Evolutionary conservation across 2,113 vertebrate species (phyloP), one percentile per base, ranked within the genome.

Genomic region (Arothron firmamentum): DNA sequence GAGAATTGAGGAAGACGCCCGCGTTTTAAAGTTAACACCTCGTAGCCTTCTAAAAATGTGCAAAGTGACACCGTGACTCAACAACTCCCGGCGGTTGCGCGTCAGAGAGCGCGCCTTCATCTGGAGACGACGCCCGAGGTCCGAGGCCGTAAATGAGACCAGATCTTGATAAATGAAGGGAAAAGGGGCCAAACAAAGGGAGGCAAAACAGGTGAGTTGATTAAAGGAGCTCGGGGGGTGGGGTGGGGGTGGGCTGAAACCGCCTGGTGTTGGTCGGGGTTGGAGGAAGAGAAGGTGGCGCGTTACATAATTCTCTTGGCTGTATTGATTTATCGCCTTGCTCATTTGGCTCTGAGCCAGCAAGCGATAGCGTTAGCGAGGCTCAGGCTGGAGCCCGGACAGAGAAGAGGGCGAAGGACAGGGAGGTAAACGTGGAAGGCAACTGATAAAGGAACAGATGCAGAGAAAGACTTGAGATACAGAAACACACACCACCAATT

Each of bases 321-420:
- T 63, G 72, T 78, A 89, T 88, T 86, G 85, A 88, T 89, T 86
- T 75, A 86, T 84, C 50, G 25, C 77, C 53, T 50, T 66, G 59
- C 55, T 74, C 69, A 85, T 80, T 74, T 89, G 88, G 83, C 79
- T 53, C 25, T 20, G 3, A 51, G 86, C 86, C 84, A 84, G 59
- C 52, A 38, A 61, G 66, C 59, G 57, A 52, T 50, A 75, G 49
- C 68, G 63, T 84, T 72, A 68, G 61, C 74, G 79, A 80, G 75
- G 85, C 74, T 72, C 73, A 76, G 84, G 59, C 68, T 16, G 51
- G 56, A 60, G 52, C 81, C 68, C 69, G 76, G 71, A 62, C 21
- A 0, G 47, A 20, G 64, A 15, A 15, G 67, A 71, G 62, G 45
- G 54, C 21, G 21, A 3, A 23, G 21, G 21, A 23, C 21, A 2